phyloP scores from a whole-genome alignment of 2,113 vertebrate species.

The Illadopsis cleaveri region DNA sequence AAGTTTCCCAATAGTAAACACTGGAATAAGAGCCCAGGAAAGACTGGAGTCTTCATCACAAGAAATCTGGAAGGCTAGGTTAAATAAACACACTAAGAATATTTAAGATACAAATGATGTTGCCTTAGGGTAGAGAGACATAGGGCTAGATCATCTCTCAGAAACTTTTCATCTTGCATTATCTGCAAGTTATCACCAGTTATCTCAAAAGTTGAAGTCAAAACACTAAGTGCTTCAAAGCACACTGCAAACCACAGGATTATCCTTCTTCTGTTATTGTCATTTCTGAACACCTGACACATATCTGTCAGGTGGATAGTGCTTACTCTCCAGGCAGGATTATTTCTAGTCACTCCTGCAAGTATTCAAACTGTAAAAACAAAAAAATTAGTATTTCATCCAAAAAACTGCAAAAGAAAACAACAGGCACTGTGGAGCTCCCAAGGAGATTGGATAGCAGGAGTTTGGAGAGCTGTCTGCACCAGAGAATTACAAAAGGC shows the following conservation, averaged over 20 bases:
- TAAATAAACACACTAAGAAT: background rate
- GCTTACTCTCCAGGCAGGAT: background rate
- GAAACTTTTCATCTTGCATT: background rate
- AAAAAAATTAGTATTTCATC: background rate
- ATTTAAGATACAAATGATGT: background rate
- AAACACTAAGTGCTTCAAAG: too few species aligned
- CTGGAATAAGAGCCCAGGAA: background rate
- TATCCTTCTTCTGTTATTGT: background rate
- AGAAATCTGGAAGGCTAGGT: background rate
- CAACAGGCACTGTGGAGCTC: background rate
- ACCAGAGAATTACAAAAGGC: background rate
- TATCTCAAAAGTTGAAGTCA: too few species aligned
- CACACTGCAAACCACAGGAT: background rate
- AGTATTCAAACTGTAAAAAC: background rate
- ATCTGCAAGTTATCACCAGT: too few species aligned
- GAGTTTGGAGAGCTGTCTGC: background rate
- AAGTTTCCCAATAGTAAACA: background rate
- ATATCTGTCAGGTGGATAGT: background rate
- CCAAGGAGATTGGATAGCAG: background rate
- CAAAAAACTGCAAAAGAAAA: background rate
- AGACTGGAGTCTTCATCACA: background rate
- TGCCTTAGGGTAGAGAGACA: background rate
- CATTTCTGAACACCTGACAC: background rate
- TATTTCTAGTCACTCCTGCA: background rate
- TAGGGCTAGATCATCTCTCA: background rate